These are phyloP conservation scores for Hoplias malabaricus DNA, from an alignment of 2,113 vertebrate genomes.

Conservation along the genomic window DNA sequence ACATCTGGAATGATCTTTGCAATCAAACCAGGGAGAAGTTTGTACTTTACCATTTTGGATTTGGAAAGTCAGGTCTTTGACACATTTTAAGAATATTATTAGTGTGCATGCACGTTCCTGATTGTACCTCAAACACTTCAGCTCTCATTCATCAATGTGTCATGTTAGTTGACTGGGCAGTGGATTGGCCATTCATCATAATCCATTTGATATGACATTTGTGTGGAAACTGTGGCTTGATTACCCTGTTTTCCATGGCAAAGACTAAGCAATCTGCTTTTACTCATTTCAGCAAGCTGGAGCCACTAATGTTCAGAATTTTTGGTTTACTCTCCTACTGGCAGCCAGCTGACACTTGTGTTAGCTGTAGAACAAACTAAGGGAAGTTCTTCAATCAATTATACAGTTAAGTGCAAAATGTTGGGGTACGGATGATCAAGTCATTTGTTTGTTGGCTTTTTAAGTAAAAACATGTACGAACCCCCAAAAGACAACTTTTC, in stretches of 20 bases:
- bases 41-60: constrained; percentile 58
- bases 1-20: constrained; percentile 63
- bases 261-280: constrained; percentile 41
- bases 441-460: too few relatives aligned
- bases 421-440: too few relatives aligned
- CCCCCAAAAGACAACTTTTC: too few relatives aligned
- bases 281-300: constrained; percentile 1
- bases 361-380: not conserved
- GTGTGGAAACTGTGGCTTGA: constrained; percentile 56
- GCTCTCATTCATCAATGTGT: constrained; percentile 67
- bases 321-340: not conserved
- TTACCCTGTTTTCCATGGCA: constrained; percentile 58
- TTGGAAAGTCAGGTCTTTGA: constrained; percentile 53
- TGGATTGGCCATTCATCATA: constrained; percentile 65
- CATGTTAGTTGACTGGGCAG: constrained; percentile 66
- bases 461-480: too few relatives aligned
- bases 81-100: constrained; percentile 57
- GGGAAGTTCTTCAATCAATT: too few relatives aligned
- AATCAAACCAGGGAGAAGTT: constrained; percentile 60
- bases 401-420: too few relatives aligned
- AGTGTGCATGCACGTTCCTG: constrained; percentile 57
- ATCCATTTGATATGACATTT: constrained; percentile 61
- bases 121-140: constrained; percentile 68
- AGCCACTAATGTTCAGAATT: not conserved
- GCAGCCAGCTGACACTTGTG: not conserved